Base-by-base conservation (phyloP, 2,888 invertebrate genomes). In the Tenthredo notha region DNA sequence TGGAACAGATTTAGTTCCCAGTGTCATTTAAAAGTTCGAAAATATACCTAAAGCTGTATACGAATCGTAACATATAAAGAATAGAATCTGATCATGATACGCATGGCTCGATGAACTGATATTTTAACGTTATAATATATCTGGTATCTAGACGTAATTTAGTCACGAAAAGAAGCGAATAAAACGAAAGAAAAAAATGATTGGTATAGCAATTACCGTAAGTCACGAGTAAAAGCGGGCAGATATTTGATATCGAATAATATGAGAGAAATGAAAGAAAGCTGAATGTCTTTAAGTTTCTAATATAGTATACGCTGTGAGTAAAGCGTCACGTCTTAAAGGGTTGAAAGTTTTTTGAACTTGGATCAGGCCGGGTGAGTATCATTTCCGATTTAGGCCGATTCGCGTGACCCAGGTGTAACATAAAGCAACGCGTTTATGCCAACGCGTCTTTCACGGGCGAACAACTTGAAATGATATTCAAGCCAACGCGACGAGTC, bases 401-500 rank as follows among this genome's bases (percentile, higher is more conserved):
- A 80, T 80, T 58, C 58, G 61, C 80, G 80, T 33, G 58, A 61
- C 58, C 80, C 80, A 80, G 80, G 80, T 80, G 80, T 80, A 61
- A 80, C 80, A 61, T 40, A 61, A 80, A 61, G 40, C 80, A 80
- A 50, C 77, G 50, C 47, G 47, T 47, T 50, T 47, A 29, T 77
- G 50, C 77, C 77, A 50, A 29, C 29, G 54, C 54, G 58, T 61
- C 77, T 80, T 61, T 61, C 80, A 61, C 80, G 80, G 58, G 80
- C 15, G 80, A 61, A 37, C n/a, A 80, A 80, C 40, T 80, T 40
- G 61, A 61, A 80, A 80, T 58, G 80, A 61, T 80, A 80, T 80
- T 80, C 80, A 80, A 40, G 21, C 80, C 80, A 21, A 58, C 37
- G 80, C 80, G 80, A 80, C 80, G 80, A 80, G 80, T 80, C 80